These are phyloP conservation scores for Uloborus diversus DNA, from an alignment of 1,140 invertebrate species.

Conservation along the genomic window DNA sequence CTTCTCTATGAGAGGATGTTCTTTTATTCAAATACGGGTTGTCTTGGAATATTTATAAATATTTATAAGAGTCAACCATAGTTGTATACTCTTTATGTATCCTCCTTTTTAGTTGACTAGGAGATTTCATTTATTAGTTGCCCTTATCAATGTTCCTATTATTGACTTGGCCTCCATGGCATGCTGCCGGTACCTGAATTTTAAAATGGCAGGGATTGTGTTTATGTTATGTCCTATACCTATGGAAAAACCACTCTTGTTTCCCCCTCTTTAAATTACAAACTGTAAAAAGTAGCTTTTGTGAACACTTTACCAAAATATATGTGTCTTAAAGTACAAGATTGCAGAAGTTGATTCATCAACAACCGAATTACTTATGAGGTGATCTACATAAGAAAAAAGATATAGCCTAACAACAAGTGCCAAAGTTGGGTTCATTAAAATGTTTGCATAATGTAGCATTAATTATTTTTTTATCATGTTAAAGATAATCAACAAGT, in stretches of 20 bases:
- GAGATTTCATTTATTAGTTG: conserved; percentile 54
- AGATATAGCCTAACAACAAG: conserved; percentile 39
- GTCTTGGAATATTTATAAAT: neutral
- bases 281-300: conserved; percentile 9
- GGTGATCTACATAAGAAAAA: conserved; percentile 30
- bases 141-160: conserved; percentile 55
- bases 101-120: conserved; percentile 42
- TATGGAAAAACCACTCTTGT: neutral
- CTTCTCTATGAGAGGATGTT: no score
- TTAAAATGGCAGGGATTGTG: conserved; percentile 48
- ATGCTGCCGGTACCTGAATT: conserved; percentile 56
- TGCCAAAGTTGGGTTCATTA: conserved; percentile 50
- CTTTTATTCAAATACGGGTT: conserved; percentile 1
- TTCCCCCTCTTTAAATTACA: conserved; percentile 18
- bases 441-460: conserved; percentile 6
- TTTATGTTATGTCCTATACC: conserved; percentile 28
- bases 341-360: conserved; percentile 18
- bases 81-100: no score
- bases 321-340: conserved; percentile 38
- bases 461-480: no score
- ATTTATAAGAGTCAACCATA: neutral
- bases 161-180: conserved; percentile 42
- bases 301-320: neutral
- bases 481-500: no score
- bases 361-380: conserved; percentile 47